Percentiles rank a stretch among this genome's conserved stretches.
phyloP scores from a whole-genome alignment of 2,888 invertebrate species.

The Lasius platythorax region DNA sequence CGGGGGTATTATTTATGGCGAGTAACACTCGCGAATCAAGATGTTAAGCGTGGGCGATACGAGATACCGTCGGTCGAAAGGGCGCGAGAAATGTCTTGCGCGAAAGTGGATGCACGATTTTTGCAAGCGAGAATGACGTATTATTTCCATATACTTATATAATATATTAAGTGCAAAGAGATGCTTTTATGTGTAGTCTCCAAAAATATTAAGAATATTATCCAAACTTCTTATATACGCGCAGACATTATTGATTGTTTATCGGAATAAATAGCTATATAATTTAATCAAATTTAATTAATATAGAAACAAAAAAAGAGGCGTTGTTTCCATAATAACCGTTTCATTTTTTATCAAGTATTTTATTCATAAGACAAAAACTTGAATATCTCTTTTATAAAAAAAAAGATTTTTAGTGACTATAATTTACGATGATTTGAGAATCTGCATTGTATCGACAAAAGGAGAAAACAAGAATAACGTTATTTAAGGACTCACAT shows the following conservation, averaged over 20 bases:
- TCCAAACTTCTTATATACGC: neutral
- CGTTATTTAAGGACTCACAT: neutral
- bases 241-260: neutral
- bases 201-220: neutral
- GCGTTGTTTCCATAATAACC: neutral
- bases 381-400: neutral
- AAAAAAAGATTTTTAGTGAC: too few species aligned
- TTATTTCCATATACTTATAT: constrained; percentile 24
- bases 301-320: neutral
- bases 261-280: neutral
- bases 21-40: constrained; percentile 79
- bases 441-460: too few species aligned
- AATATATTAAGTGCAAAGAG: neutral
- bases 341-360: neutral
- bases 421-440: too few species aligned
- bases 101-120: constrained; percentile 41
- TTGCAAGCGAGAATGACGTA: constrained; percentile 20
- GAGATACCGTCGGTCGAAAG: constrained; percentile 57
- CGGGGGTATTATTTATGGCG: constrained; percentile 79
- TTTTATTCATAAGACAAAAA: neutral
- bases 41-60: constrained; percentile 77
- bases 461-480: neutral
- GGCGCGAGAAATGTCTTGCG: constrained; percentile 55
- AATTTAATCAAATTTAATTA: constrained; percentile 21
- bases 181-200: neutral